These are phyloP conservation scores for Psephotus haematonotus DNA, from an alignment of 2,113 vertebrate species.

Conservation along the genomic window DNA sequence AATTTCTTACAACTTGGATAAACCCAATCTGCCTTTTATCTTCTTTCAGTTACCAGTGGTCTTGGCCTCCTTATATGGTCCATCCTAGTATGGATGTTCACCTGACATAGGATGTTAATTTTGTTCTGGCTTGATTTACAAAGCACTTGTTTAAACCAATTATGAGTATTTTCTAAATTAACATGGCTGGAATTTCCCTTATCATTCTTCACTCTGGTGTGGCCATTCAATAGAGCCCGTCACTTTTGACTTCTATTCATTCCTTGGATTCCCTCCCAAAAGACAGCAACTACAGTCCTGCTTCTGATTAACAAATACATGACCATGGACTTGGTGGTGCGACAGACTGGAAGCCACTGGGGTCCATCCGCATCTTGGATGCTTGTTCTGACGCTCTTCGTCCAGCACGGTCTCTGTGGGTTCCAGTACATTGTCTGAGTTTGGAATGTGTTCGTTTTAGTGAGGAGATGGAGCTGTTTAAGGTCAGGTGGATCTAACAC, in stretches of 20 bases:
- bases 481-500: neutral
- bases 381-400: neutral
- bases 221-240: neutral
- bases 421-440: neutral
- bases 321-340: neutral
- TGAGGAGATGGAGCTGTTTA: neutral
- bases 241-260: fast-evolving
- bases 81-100: neutral
- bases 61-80: neutral
- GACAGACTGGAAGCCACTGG: neutral
- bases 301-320: neutral
- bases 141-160: neutral
- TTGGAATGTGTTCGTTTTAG: neutral
- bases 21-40: neutral
- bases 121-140: neutral
- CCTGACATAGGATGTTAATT: neutral
- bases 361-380: neutral
- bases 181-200: neutral
- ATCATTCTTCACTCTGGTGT: fast-evolving
- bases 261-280: neutral
- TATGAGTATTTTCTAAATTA: neutral
- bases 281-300: neutral
- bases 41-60: neutral
- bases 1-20: neutral
- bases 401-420: neutral